Conservation (phyloP, 1,140 invertebrate genomes). For the Trichonephila clavipes region DNA sequence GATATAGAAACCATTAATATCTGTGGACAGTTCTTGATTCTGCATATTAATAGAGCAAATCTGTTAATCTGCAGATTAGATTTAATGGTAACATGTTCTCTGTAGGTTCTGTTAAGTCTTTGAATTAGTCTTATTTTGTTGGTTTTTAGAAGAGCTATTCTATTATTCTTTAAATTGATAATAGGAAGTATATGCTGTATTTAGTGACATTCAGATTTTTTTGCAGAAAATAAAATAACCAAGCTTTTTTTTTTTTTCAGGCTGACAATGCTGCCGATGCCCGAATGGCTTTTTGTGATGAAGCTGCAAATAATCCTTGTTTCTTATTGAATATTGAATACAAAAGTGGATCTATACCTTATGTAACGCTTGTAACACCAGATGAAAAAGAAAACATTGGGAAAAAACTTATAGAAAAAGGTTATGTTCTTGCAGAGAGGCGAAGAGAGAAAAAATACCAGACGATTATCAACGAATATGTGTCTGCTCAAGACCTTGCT, state of each 20-base stretch:
- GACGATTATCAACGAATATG: slow-evolving; percentile 90
- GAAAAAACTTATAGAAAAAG: slow-evolving; percentile 91
- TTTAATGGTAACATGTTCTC: too few species aligned
- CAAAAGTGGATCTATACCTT: slow-evolving; percentile 84
- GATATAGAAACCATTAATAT: too few species aligned
- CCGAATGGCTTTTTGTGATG: slow-evolving; percentile 79
- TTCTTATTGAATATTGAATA: slow-evolving; percentile 84
- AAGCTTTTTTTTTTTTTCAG: slow-evolving; percentile 41
- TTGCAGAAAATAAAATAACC: too few species aligned
- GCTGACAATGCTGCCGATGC: slow-evolving; percentile 77
- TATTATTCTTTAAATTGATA: too few species aligned
- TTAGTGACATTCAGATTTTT: too few species aligned
- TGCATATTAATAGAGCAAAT: too few species aligned
- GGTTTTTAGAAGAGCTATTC: too few species aligned
- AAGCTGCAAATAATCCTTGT: slow-evolving; percentile 80
- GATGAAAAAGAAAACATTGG: slow-evolving; percentile 90
- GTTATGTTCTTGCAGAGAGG: slow-evolving; percentile 90
- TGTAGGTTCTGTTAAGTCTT: too few species aligned
- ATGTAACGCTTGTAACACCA: slow-evolving; percentile 86
- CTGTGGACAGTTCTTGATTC: too few species aligned
- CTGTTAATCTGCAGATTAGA: too few species aligned
- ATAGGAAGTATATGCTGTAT: too few species aligned
- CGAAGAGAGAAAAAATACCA: slow-evolving; percentile 90
- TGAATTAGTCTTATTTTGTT: too few species aligned
- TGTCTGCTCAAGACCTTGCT: slow-evolving; percentile 90